Base-by-base conservation (phyloP, 2,797 vertebrate species). In the Manis pentadactyla region DNA sequence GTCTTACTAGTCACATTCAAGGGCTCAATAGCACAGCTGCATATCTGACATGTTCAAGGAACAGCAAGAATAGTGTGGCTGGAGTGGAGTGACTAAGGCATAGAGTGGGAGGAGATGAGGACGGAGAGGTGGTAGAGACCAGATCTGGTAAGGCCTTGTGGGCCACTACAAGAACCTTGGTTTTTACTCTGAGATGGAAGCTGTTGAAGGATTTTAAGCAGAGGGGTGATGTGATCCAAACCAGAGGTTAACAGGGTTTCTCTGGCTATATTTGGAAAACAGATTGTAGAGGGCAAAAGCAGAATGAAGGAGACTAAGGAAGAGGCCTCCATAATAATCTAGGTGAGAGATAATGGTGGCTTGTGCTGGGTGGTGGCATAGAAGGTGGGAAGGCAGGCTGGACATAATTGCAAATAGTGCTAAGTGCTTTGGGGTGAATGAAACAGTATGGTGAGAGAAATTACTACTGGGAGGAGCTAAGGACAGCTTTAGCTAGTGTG, bases 141-240 rank as follows among this genome's bases (percentile, higher is more conserved):
- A 87, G 15, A 68, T 82, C 25, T 59, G 27, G 18, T 63, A 71
- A 11, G 31, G n/a, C 19, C 69, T 61, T 69, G 31, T 73, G 49
- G 27, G n/a, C 31, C 31, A 42, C 57, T 6, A 5, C 49, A 59
- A 86, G 23, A 59, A 93, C 9, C 17, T 90, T 75, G 23, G 69
- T 66, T 87, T 95, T 92, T 63, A 51, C 66, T 85, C 69, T 75
- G 29, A 78, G 23, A 34, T 83, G 27, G 39, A 55, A 68, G 14
- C 64, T 42, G 7, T 14, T 93, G 53, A 71, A 79, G 39, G 53
- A 82, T 74, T 97, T 93, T 90, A 55, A 90, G 93, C 78, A 90
- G 34, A 71, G 31, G 7, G 17, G 34, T 86, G 21, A 51, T 93
- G 17, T 29, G 57, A 10, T 87, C 59, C 78, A 59, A 34, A 7